A percentile compares a stretch with the other conserved stretches of the same genome.
phyloP scores from a whole-genome alignment of 2,797 vertebrate genomes.

The Antrozous pallidus region DNA sequence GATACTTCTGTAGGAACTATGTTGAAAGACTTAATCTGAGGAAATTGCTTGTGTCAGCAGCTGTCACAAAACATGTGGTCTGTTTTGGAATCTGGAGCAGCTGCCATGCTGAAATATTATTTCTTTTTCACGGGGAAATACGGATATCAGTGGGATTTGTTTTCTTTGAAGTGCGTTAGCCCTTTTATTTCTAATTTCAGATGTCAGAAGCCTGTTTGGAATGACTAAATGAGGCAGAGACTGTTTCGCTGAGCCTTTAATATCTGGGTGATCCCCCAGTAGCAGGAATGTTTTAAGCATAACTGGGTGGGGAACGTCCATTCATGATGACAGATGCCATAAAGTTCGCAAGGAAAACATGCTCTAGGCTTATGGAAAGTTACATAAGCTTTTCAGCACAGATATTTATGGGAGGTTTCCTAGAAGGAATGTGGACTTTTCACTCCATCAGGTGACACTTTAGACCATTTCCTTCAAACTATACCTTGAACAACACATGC shows the following conservation, averaged over 20 bases:
- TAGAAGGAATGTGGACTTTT: neutral
- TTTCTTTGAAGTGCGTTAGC: conserved; percentile 66
- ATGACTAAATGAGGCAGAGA: conserved; percentile 33
- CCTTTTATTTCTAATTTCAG: conserved; percentile 71
- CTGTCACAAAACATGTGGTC: conserved; percentile 52
- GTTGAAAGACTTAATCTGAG: conserved; percentile 25
- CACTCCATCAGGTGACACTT: neutral
- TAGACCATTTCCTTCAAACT: neutral
- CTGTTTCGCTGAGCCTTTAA: conserved; percentile 29
- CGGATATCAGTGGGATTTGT: conserved; percentile 42
- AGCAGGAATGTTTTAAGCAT: neutral
- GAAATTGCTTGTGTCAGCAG: conserved; percentile 67
- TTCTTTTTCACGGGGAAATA: conserved; percentile 70
- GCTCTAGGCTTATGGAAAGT: neutral
- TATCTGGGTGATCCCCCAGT: conserved; percentile 36
- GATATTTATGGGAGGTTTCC: neutral
- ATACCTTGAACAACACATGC: neutral
- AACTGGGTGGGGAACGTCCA: neutral
- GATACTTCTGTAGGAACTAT: conserved; percentile 7
- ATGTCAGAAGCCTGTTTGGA: conserved; percentile 23
- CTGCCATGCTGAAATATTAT: conserved; percentile 42
- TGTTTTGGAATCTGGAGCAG: conserved; percentile 61
- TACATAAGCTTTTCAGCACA: neutral
- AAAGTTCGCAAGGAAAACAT: neutral
- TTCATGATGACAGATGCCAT: neutral